A percentile compares a stretch with the other conserved stretches of the same genome.
Conservation (phyloP, 1,140 invertebrate genomes). For the Brachionus rubens region DNA sequence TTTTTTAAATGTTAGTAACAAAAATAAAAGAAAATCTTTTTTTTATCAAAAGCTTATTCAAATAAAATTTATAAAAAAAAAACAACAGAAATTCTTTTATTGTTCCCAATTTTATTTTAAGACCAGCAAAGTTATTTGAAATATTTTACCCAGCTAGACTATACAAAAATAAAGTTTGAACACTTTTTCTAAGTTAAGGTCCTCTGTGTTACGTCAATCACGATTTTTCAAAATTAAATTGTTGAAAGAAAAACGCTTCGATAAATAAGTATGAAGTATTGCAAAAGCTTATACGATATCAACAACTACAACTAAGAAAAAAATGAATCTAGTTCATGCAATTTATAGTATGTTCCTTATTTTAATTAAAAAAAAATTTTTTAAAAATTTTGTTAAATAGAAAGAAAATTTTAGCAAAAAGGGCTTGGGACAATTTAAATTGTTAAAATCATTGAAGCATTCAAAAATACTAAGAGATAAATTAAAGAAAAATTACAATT, state of each 20-base stretch:
- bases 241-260: too few species aligned
- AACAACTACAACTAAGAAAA: too few species aligned
- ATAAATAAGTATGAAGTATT: too few species aligned
- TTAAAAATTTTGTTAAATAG: neutral
- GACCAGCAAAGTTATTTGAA: slow-evolving; percentile 15
- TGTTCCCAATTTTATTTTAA: slow-evolving; percentile 39
- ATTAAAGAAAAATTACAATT: too few species aligned
- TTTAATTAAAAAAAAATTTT: slow-evolving; percentile 4
- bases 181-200: too few species aligned
- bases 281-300: too few species aligned
- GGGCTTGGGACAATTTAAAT: slow-evolving; percentile 34
- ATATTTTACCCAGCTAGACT: neutral
- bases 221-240: too few species aligned
- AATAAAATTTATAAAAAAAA: neutral
- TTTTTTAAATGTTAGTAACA: neutral
- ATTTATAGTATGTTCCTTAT: slow-evolving; percentile 38
- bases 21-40: too few species aligned
- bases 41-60: neutral
- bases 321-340: slow-evolving; percentile 39
- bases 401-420: neutral
- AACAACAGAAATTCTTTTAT: slow-evolving; percentile 14
- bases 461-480: neutral
- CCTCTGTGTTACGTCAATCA: too few species aligned
- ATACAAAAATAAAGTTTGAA: neutral
- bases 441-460: slow-evolving; percentile 20